Conservation (phyloP, 2,113 vertebrate genomes). For the Rattus rattus region DNA sequence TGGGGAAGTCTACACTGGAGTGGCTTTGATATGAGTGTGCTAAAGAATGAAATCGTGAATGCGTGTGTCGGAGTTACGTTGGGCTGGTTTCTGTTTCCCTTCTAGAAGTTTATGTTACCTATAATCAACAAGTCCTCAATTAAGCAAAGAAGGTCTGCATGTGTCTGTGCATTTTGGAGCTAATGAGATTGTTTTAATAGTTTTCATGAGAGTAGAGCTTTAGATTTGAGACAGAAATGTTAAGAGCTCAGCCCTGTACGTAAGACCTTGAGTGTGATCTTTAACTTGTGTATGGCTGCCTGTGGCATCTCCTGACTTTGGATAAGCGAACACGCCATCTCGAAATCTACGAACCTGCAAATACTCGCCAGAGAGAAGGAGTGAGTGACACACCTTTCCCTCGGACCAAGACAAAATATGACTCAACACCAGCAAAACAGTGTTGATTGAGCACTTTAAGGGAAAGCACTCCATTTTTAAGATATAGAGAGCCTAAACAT, state of each 20-base stretch:
- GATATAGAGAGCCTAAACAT: neutral
- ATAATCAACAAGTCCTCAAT: constrained; percentile 72
- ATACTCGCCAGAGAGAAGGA: neutral
- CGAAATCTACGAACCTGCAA: neutral
- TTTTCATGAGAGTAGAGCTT: constrained; percentile 42
- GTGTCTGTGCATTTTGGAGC: constrained; percentile 49
- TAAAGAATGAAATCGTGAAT: constrained; percentile 70
- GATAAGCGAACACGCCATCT: neutral
- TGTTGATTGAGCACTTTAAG: neutral
- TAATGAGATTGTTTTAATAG: constrained; percentile 58
- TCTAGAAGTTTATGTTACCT: constrained; percentile 68
- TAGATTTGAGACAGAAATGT: neutral
- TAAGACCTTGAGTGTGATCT: neutral
- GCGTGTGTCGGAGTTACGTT: constrained; percentile 53
- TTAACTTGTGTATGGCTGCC: neutral
- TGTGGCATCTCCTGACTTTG: neutral
- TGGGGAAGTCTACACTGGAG: constrained; percentile 49
- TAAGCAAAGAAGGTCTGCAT: constrained; percentile 69
- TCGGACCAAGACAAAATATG: neutral
- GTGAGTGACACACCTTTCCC: neutral
- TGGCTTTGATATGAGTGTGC: constrained; percentile 67
- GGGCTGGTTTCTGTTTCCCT: constrained; percentile 72
- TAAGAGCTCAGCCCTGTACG: neutral
- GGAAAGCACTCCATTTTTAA: neutral
- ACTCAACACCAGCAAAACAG: neutral